A percentile compares a stretch with the other conserved stretches of the same genome.
Conservation (phyloP, 2,113 vertebrate species). For the Sphaerodactylus townsendi region DNA sequence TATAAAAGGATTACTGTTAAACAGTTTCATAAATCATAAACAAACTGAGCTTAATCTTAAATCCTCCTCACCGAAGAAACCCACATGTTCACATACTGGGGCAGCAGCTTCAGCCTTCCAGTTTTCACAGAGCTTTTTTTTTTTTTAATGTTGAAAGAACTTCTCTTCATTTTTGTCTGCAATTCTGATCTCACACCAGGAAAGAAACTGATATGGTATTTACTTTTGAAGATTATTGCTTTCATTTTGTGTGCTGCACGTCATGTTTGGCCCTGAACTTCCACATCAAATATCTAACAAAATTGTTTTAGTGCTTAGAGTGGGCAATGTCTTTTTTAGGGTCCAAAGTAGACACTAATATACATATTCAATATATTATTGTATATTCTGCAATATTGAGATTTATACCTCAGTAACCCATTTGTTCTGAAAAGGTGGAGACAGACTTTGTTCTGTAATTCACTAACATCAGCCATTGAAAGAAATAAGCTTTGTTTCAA, state of each 20-base stretch:
- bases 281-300: slow-evolving; percentile 36
- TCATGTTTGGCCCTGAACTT: slow-evolving; percentile 31
- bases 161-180: slow-evolving; percentile 36
- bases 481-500: slow-evolving; percentile 12
- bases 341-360: background rate
- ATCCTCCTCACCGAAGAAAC: background rate
- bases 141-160: slow-evolving; percentile 37
- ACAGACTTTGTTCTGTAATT: background rate
- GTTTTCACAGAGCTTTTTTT: slow-evolving; percentile 36
- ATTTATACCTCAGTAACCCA: slow-evolving; percentile 23
- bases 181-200: slow-evolving; percentile 27
- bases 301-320: slow-evolving; percentile 22
- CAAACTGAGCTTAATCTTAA: background rate
- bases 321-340: slow-evolving; percentile 1
- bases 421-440: background rate
- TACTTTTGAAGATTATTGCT: slow-evolving; percentile 47
- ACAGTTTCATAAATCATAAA: background rate
- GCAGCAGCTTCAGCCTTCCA: slow-evolving; percentile 12
- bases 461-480: background rate
- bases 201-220: slow-evolving; percentile 40
- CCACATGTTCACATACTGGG: slow-evolving; percentile 3
- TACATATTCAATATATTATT: slow-evolving; percentile 10
- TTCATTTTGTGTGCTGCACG: slow-evolving; percentile 40
- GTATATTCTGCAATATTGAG: slow-evolving; percentile 5
- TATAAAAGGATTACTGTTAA: no score